A percentile compares a stretch with the other conserved stretches of the same genome.
Conservation (phyloP, 2,113 vertebrate genomes). For the Otus sunia region DNA sequence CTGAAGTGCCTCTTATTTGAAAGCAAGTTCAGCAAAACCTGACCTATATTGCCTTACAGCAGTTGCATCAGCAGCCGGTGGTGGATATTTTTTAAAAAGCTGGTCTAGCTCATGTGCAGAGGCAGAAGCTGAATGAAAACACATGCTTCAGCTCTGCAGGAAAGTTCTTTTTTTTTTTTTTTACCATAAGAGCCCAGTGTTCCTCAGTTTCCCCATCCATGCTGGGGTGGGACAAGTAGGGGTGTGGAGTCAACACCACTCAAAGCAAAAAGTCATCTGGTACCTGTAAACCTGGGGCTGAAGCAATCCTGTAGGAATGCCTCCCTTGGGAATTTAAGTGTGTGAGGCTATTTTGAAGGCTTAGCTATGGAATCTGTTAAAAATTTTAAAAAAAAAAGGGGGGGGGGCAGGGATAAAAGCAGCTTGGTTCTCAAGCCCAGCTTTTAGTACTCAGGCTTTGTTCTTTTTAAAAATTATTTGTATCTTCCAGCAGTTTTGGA, state of each 20-base stretch:
- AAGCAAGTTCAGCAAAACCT: neutral
- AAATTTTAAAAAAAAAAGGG: neutral
- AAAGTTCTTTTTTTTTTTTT: neutral
- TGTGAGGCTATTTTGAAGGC: neutral
- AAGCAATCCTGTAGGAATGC: neutral
- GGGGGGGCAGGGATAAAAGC: too few relatives aligned
- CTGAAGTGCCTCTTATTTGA: neutral
- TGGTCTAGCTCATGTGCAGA: neutral
- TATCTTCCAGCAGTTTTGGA: neutral
- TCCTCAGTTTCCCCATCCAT: neutral
- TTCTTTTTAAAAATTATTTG: neutral
- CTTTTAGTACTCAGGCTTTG: neutral
- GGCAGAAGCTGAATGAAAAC: neutral
- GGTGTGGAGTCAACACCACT: neutral
- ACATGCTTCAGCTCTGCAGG: neutral
- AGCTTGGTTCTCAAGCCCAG: neutral
- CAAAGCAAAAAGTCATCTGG: neutral
- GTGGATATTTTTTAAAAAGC: neutral
- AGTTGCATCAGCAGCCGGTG: neutral
- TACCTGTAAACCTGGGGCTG: neutral
- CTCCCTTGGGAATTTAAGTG: neutral
- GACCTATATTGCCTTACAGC: neutral
- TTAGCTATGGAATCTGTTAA: neutral
- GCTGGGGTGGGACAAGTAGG: neutral
- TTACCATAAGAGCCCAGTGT: accelerated